These are phyloP conservation scores for Lophius piscatorius DNA, from an alignment of 2,113 vertebrate species.

Conservation along the genomic window DNA sequence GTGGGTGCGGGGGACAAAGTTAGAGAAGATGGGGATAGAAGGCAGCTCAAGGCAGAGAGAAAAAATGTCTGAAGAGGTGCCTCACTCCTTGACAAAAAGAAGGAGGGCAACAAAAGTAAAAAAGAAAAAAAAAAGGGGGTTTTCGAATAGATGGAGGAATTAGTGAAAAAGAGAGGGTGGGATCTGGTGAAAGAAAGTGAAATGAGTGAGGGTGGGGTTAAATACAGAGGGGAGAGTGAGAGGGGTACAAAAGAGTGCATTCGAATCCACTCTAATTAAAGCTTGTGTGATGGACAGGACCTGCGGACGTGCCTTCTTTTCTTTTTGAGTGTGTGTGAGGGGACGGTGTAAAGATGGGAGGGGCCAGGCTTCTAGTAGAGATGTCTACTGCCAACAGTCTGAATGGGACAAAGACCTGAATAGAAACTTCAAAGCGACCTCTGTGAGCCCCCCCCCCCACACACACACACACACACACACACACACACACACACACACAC, in stretches of 20 bases:
- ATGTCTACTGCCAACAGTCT: constrained; percentile 78
- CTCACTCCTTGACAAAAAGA: constrained; percentile 71
- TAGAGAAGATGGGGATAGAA: constrained; percentile 3
- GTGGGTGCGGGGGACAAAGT: constrained; percentile 3
- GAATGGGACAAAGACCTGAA: constrained; percentile 81
- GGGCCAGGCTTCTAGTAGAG: constrained; percentile 71
- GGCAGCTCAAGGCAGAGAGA: constrained; percentile 48
- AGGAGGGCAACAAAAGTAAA: constrained; percentile 73
- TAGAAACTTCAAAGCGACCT: constrained; percentile 82
- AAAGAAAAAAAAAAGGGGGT: constrained; percentile 58
- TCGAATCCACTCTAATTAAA: constrained; percentile 80
- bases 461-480: too few species aligned
- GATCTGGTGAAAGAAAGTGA: constrained; percentile 59
- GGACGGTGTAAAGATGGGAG: constrained; percentile 61
- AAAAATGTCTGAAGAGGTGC: constrained; percentile 70
- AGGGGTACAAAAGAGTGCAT: constrained; percentile 75
- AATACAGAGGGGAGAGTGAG: constrained; percentile 73
- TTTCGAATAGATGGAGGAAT: constrained; percentile 45
- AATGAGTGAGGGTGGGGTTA: constrained; percentile 65
- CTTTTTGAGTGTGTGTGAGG: constrained; percentile 45
- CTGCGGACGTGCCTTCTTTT: constrained; percentile 76
- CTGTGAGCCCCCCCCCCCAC: constrained; percentile 60
- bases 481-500: too few species aligned
- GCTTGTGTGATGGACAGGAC: constrained; percentile 78
- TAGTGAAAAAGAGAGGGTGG: constrained; percentile 48